Percentiles rank a stretch among this genome's conserved stretches.
phyloP scores from a whole-genome alignment of 2,113 vertebrate species.

The Cettia cetti region DNA sequence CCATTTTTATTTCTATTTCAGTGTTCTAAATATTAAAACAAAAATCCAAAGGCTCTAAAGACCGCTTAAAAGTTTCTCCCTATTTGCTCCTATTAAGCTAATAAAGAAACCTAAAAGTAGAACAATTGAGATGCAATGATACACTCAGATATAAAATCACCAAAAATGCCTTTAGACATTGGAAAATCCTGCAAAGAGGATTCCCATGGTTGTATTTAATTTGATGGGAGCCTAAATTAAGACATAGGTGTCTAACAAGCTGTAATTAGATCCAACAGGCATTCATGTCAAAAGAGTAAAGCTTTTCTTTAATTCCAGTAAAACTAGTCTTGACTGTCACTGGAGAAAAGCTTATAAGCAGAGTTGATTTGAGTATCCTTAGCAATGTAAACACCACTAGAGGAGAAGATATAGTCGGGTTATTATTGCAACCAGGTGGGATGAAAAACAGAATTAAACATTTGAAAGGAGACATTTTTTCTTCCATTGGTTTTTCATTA shows the following conservation, averaged over 20 bases:
- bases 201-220: background rate
- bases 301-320: background rate
- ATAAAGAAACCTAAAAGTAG: background rate
- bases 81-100: background rate
- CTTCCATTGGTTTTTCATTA: background rate
- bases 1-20: background rate
- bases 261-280: background rate
- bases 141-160: rapidly evolving
- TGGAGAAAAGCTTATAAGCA: background rate
- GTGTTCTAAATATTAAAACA: background rate
- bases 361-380: background rate
- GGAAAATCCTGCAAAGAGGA: background rate
- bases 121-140: background rate
- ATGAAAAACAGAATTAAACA: background rate
- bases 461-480: background rate
- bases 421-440: background rate
- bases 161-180: background rate
- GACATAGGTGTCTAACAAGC: background rate
- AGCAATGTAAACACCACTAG: background rate
- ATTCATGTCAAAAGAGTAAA: background rate
- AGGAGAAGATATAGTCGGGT: background rate
- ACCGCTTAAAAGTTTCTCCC: background rate
- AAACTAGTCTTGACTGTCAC: background rate
- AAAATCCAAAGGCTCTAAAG: background rate
- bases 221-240: background rate